Evolutionary conservation across 2,888 invertebrate species (phyloP).

Genomic region (Torymus tubicola): DNA sequence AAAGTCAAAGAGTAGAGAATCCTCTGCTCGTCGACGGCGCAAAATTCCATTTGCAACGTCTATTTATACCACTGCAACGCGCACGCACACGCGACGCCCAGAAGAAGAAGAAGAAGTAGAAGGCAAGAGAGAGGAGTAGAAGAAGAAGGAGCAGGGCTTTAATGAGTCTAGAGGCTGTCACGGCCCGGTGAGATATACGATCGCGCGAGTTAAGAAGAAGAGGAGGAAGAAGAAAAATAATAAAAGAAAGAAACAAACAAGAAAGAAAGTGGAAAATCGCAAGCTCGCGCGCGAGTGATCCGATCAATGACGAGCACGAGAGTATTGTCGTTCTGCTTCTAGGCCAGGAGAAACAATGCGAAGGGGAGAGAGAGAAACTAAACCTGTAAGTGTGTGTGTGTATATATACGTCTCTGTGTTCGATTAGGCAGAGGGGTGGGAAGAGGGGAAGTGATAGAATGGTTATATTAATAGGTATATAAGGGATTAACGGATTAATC

Average conservation of each 20-base stretch:
- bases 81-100: too few relatives aligned
- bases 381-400: too few relatives aligned
- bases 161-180: constrained; percentile 75
- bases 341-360: constrained; percentile 18
- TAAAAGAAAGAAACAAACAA: constrained; percentile 23
- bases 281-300: constrained; percentile 30
- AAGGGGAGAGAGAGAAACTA: not conserved
- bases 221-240: constrained; percentile 21
- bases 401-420: too few relatives aligned
- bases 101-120: not conserved
- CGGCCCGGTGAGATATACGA: constrained; percentile 71
- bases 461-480: too few relatives aligned
- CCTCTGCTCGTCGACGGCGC: constrained; percentile 19
- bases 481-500: too few relatives aligned
- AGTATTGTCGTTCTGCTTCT: not conserved
- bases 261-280: constrained; percentile 28
- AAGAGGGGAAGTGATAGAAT: too few relatives aligned
- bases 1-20: constrained; percentile 27
- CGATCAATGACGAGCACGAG: constrained; percentile 47
- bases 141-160: constrained; percentile 63
- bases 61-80: too few relatives aligned
- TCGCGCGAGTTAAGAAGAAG: constrained; percentile 18
- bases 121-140: not conserved
- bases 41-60: constrained; percentile 52
- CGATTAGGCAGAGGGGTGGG: too few relatives aligned